Conservation (phyloP, 2,113 vertebrate genomes). For the Heliornis fulica region DNA sequence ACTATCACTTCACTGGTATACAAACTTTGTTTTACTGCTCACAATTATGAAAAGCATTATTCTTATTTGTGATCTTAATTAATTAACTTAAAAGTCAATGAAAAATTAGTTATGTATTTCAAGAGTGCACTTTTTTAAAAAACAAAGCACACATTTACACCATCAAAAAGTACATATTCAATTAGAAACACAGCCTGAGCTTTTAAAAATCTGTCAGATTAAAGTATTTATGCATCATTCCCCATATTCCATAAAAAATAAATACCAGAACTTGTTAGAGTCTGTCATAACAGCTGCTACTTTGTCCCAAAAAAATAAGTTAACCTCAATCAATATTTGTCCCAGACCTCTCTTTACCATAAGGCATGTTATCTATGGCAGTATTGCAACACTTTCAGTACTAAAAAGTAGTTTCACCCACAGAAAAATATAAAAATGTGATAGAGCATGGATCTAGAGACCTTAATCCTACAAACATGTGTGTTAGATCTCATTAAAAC, state of each 20-base stretch:
- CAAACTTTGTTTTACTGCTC: background rate
- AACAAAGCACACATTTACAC: background rate
- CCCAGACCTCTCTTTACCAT: background rate
- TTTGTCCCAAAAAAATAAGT: background rate
- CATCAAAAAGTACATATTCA: background rate
- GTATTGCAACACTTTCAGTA: background rate
- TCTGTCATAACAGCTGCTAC: background rate
- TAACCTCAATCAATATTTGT: background rate
- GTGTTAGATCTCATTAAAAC: background rate
- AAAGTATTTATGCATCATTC: background rate
- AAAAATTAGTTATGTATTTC: background rate
- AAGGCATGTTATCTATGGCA: background rate
- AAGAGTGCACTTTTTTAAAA: background rate
- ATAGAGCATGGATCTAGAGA: background rate
- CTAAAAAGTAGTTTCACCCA: background rate
- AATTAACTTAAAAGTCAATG: background rate
- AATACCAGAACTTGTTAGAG: background rate
- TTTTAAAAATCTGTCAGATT: background rate
- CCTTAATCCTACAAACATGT: background rate
- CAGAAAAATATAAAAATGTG: background rate
- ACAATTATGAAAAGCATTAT: background rate
- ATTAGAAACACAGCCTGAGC: background rate
- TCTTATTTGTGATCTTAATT: background rate
- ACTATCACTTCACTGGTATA: background rate
- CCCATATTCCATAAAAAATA: background rate